Base-by-base conservation (phyloP, 2,888 invertebrate genomes). In the Cheilosia scutellata region DNA sequence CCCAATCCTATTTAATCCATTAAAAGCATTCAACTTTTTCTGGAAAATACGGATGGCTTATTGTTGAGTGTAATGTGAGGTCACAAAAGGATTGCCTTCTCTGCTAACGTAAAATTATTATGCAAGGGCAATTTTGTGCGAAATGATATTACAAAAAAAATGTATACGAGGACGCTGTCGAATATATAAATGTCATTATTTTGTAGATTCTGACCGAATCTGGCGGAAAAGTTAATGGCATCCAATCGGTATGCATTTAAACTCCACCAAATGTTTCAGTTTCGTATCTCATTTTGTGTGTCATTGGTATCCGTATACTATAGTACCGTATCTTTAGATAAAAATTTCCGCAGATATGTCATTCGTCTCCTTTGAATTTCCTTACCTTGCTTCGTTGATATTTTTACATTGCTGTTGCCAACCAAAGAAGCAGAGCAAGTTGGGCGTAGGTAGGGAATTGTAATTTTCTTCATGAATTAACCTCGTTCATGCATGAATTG, bases 51-150 rank as follows among this genome's bases (percentile, higher is more conserved):
- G 66, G 44, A 76, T 76, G 86, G 86, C 72, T 80, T 86, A 82
- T 77, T 86, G 76, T 77, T 72, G 68, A 86, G 72, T 82, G 76
- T 86, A 82, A 86, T 86, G 77, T 86, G 76, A 82, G 82, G 86
- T 82, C 82, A 68, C 71, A 76, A 82, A 82, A 72, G 86, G 76
- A 82, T 76, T 86, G 62, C 29, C 66, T 82, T 62, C 44, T 63
- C 31, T 9, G 37, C 58, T 40, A 53, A 53, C 77, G 25, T 51
- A 57, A 79, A 72, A 63, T 70, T 33, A 20, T 20, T 57, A 63
- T 49, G 47, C 37, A 57, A 33, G n/a, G 51, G n/a, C 20, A 47
- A 42, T 16, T 27, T 11, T 27, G 5, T 31, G 16, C 1, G 31
- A 53, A 11, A 53, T 0, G 65, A 75, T 71, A 58, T 66, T 65